Percentiles rank a stretch among this genome's conserved stretches.
phyloP scores from a whole-genome alignment of 2,797 vertebrate species.

The Galagoides demidoff region DNA sequence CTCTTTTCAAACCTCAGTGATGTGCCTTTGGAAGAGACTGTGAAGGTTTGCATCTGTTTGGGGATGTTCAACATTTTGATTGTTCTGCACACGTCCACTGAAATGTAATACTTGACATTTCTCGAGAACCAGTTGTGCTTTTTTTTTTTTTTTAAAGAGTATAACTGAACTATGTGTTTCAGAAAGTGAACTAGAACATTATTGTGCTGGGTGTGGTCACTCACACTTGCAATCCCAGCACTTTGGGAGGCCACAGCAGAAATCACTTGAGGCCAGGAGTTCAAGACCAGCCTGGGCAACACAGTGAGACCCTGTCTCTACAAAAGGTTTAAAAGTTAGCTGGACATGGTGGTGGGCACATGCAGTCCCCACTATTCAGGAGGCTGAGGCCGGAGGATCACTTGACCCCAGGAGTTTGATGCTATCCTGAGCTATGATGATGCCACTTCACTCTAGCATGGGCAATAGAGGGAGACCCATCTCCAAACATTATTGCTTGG shows the following conservation, averaged over 20 bases:
- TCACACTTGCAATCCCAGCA: not conserved
- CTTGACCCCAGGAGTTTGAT: not conserved
- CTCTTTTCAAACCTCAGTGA: conserved; percentile 69
- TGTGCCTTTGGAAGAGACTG: conserved; percentile 41
- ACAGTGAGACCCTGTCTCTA: not conserved
- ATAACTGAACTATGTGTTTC: conserved; percentile 66
- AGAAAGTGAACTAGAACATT: conserved; percentile 61
- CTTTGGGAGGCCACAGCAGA: not conserved
- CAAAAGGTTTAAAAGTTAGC: not conserved
- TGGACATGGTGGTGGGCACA: not conserved
- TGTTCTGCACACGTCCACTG: conserved; percentile 25
- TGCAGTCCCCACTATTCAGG: not conserved
- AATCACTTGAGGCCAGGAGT: not conserved
- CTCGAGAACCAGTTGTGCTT: conserved; percentile 41
- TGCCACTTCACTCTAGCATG: not conserved
- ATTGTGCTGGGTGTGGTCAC: not conserved
- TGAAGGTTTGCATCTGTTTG: conserved; percentile 62
- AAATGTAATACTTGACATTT: conserved; percentile 80
- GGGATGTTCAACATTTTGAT: conserved; percentile 60
- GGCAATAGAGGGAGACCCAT: not conserved
- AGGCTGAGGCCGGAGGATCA: not conserved
- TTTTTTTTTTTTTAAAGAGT: conserved; percentile 23
- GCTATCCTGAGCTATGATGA: not conserved
- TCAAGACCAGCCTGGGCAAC: not conserved
- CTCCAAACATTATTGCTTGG: conserved; percentile 40